Conservation (phyloP, 1,140 invertebrate species). For the Bombus consobrinus region DNA sequence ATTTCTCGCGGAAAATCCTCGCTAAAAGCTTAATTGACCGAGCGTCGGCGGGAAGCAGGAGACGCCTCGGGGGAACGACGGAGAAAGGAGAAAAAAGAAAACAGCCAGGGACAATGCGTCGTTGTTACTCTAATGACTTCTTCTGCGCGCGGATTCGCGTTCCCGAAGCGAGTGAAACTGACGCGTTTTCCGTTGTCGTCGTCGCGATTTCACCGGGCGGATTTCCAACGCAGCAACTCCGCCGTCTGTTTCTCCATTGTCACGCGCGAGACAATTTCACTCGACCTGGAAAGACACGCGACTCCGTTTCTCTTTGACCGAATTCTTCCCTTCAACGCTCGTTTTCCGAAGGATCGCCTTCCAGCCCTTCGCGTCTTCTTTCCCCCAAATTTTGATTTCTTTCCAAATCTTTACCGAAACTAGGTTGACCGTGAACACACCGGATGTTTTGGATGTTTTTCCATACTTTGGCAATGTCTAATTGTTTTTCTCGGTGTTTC, state of each 20-base stretch:
- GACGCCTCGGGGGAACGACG: not conserved
- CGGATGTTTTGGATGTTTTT: constrained; percentile 16
- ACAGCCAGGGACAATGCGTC: constrained; percentile 23
- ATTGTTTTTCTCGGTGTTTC: not conserved
- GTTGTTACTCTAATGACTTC: constrained; percentile 50
- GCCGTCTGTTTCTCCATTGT: not conserved
- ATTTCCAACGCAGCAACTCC: not conserved
- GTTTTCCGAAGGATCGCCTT: no score
- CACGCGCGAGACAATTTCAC: not conserved
- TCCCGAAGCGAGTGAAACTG: not conserved
- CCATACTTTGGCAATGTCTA: not conserved
- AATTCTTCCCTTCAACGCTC: not conserved
- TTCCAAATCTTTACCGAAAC: not conserved
- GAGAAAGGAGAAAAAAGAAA: not conserved
- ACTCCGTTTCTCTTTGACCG: not conserved
- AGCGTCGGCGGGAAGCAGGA: not conserved
- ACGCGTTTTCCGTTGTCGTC: constrained; percentile 16
- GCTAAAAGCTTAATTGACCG: constrained; percentile 63
- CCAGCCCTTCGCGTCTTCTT: no score
- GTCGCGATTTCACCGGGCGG: not conserved
- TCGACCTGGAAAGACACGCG: constrained; percentile 26
- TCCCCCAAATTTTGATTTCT: not conserved
- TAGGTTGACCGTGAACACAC: not conserved
- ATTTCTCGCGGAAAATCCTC: constrained; percentile 45
- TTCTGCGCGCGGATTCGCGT: constrained; percentile 14